phyloP scores from a whole-genome alignment of 2,113 vertebrate species.

The Agapornis roseicollis region DNA sequence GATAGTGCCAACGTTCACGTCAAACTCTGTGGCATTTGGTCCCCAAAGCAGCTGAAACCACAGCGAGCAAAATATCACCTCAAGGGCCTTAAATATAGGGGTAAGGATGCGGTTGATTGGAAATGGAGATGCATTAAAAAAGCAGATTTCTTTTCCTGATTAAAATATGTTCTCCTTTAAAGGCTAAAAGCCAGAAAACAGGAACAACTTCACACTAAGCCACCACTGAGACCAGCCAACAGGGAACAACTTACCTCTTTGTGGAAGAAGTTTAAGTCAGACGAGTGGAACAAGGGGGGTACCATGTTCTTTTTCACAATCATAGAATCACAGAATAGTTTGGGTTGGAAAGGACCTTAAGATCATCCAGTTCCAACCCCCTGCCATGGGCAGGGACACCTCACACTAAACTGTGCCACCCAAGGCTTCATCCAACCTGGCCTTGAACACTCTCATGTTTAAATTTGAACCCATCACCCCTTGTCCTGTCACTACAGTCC shows the following conservation, averaged over 20 bases:
- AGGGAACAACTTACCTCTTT: not conserved
- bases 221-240: not conserved
- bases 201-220: not conserved
- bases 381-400: no score
- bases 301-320: not conserved
- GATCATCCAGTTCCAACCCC: no score
- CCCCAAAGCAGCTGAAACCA: not conserved
- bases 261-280: not conserved
- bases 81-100: not conserved
- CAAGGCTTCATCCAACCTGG: no score
- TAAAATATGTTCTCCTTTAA: not conserved
- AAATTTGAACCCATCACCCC: no score
- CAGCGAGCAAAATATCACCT: not conserved
- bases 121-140: not conserved
- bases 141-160: not conserved
- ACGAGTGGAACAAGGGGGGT: not conserved
- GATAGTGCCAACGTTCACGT: rapidly evolving
- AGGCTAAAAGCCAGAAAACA: not conserved
- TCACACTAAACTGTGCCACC: no score
- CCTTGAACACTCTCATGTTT: no score
- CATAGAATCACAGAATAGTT: no score
- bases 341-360: no score
- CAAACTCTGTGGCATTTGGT: not conserved
- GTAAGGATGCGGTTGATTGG: not conserved
- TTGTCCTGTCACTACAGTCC: no score